Conservation (phyloP, 2,113 vertebrate species). For the Notechis scutatus region DNA sequence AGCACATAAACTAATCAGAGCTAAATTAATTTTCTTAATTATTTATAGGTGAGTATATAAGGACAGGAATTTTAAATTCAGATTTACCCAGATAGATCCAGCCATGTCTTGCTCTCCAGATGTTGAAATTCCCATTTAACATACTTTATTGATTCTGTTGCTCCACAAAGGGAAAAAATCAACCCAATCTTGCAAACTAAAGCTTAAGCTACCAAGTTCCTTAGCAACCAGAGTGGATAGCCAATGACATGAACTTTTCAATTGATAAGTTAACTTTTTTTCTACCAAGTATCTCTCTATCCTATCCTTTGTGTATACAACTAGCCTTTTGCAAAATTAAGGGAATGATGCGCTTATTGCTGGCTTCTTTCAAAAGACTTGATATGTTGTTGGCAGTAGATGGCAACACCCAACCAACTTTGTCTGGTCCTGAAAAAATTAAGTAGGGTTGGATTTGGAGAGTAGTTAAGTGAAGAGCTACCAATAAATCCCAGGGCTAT, state of each 20-base stretch:
- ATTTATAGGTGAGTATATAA: background rate
- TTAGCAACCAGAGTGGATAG: background rate
- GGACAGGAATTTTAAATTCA: background rate
- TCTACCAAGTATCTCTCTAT: background rate
- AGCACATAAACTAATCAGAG: background rate
- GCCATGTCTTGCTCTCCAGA: background rate
- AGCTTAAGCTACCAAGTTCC: background rate
- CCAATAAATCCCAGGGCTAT: background rate
- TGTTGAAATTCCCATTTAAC: background rate
- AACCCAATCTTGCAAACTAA: background rate
- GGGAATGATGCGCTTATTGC: background rate
- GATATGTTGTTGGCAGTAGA: background rate
- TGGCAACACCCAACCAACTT: background rate
- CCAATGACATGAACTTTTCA: background rate
- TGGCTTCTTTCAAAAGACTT: background rate
- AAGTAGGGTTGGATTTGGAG: background rate
- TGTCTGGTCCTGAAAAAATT: background rate
- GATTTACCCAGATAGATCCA: background rate
- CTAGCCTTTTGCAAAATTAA: background rate
- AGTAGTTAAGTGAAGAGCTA: background rate
- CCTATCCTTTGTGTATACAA: background rate
- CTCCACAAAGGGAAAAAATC: background rate
- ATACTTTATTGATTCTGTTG: background rate
- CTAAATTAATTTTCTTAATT: conserved; percentile 21
- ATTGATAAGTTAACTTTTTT: background rate